A percentile compares a stretch with the other conserved stretches of the same genome.
These are phyloP conservation scores for Rhipidura dahli DNA, from an alignment of 2,113 vertebrate genomes.

Conservation along the genomic window DNA sequence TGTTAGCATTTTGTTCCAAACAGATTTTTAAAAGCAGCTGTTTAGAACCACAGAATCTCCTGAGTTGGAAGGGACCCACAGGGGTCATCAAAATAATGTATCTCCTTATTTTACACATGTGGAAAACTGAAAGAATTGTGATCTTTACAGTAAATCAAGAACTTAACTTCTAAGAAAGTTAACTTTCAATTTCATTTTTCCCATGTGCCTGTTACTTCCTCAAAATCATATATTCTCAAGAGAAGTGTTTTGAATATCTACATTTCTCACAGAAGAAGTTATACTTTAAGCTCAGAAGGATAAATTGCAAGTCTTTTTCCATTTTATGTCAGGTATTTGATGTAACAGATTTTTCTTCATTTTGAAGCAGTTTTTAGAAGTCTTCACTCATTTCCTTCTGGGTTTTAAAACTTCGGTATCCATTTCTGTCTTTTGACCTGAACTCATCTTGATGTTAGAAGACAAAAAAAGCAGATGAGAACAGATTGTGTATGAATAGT, in stretches of 20 bases:
- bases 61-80: background rate
- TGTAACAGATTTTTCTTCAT: background rate
- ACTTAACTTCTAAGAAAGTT: background rate
- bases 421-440: background rate
- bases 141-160: background rate
- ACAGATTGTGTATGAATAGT: background rate
- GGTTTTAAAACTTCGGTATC: background rate
- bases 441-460: background rate
- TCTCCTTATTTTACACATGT: background rate
- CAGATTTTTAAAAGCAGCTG: background rate
- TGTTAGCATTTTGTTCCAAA: background rate
- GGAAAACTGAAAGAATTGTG: background rate
- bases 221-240: background rate
- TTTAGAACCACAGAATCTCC: background rate
- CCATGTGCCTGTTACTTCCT: background rate
- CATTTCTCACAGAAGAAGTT: background rate
- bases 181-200: background rate
- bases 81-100: background rate
- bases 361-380: background rate
- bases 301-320: background rate
- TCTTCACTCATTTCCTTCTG: background rate
- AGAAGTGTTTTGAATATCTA: background rate
- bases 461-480: background rate
- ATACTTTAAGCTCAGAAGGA: background rate
- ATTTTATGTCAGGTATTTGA: background rate